phyloP scores from a whole-genome alignment of 2,888 invertebrate genomes.

The Saturnia pavonia region DNA sequence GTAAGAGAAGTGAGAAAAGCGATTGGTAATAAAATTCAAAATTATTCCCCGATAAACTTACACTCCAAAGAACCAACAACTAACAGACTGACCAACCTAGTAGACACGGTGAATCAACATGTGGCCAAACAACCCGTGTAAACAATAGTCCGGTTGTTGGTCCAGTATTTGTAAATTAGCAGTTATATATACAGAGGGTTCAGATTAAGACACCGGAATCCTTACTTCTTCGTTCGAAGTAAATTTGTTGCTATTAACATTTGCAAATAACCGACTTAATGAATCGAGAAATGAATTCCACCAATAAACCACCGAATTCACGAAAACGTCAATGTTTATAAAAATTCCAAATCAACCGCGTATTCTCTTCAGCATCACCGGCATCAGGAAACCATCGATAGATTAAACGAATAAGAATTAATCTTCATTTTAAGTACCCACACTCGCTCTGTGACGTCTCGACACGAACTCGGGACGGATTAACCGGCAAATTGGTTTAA shows the following conservation, averaged over 20 bases:
- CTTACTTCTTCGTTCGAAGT: not conserved
- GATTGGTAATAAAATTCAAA: too few species aligned
- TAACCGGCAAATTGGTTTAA: slow-evolving; percentile 74
- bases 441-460: slow-evolving; percentile 49
- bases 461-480: slow-evolving; percentile 60
- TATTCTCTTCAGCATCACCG: not conserved
- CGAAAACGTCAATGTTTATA: too few species aligned
- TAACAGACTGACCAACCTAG: not conserved
- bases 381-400: slow-evolving; percentile 9
- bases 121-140: not conserved
- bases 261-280: not conserved
- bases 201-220: not conserved
- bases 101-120: not conserved
- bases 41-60: not conserved
- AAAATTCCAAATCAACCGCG: not conserved
- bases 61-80: not conserved
- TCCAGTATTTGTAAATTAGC: not conserved
- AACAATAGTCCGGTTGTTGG: not conserved
- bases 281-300: too few species aligned
- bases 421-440: slow-evolving; percentile 37
- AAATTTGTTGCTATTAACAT: not conserved
- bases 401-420: slow-evolving; percentile 28
- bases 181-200: not conserved
- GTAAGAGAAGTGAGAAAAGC: too few species aligned
- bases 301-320: too few species aligned